A percentile compares a stretch with the other conserved stretches of the same genome.
These are phyloP conservation scores for Aphelenchoides fujianensis DNA, from an alignment of 1,140 invertebrate species.

Conservation along the genomic window DNA sequence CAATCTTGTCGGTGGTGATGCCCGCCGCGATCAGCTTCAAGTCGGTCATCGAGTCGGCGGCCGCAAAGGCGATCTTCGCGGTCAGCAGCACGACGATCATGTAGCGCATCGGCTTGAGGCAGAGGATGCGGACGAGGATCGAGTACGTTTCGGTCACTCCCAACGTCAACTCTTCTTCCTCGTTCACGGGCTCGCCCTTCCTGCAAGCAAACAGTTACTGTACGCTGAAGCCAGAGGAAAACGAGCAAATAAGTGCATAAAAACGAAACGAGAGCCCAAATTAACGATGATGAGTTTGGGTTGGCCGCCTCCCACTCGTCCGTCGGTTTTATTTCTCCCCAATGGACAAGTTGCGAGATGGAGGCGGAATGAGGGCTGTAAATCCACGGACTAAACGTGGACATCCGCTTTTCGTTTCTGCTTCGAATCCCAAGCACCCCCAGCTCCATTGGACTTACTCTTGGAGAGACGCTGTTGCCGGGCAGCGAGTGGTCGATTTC, in stretches of 20 bases:
- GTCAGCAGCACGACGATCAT: conserved; percentile 81
- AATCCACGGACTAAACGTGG: neutral
- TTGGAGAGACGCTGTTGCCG: conserved; percentile 1
- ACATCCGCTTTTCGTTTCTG: neutral
- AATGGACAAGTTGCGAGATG: too few relatives aligned
- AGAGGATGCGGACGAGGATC: conserved; percentile 78
- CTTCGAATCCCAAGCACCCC: neutral
- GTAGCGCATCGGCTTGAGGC: conserved; percentile 73
- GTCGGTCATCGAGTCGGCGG: conserved; percentile 87
- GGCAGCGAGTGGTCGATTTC: conserved; percentile 68
- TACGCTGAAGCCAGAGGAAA: too few relatives aligned
- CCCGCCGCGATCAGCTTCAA: conserved; percentile 74
- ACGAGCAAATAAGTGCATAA: too few relatives aligned
- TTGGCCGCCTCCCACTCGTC: too few relatives aligned
- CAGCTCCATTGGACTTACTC: too few relatives aligned
- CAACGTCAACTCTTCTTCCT: conserved; percentile 66
- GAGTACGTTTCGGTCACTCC: conserved; percentile 79
- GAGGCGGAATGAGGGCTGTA: too few relatives aligned
- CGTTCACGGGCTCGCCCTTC: conserved; percentile 40
- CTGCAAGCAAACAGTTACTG: too few relatives aligned
- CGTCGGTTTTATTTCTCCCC: too few relatives aligned
- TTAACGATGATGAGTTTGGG: too few relatives aligned
- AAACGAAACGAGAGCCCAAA: too few relatives aligned
- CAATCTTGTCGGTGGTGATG: conserved; percentile 89
- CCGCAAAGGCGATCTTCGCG: conserved; percentile 87